A percentile compares a stretch with the other conserved stretches of the same genome.
These are phyloP conservation scores for Thymallus thymallus DNA, from an alignment of 2,113 vertebrate species.

Conservation along the genomic window DNA sequence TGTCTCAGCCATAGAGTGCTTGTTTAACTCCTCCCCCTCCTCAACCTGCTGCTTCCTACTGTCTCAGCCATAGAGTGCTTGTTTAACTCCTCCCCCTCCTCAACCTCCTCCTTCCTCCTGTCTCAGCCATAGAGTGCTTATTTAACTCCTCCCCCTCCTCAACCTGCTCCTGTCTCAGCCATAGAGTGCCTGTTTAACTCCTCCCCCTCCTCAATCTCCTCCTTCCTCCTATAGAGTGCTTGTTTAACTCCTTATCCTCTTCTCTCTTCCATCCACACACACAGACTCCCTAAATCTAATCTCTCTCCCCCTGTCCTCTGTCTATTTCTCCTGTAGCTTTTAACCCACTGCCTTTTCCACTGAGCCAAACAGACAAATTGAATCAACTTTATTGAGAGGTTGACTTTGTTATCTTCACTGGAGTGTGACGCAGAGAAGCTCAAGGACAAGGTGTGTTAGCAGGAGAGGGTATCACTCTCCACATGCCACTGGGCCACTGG, in stretches of 20 bases:
- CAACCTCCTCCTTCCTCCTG: too few relatives aligned
- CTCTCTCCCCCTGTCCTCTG: slow-evolving; percentile 1
- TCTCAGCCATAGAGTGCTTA: too few relatives aligned
- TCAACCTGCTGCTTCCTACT: too few relatives aligned
- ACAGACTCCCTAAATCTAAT: not conserved
- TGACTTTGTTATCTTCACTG: not conserved
- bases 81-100: too few relatives aligned
- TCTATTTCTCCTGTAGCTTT: not conserved
- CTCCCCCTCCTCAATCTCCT: not conserved
- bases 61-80: too few relatives aligned
- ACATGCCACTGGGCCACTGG: not conserved
- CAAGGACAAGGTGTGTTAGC: slow-evolving; percentile 4
- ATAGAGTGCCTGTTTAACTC: too few relatives aligned
- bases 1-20: too few relatives aligned
- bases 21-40: too few relatives aligned
- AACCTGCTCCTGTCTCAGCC: too few relatives aligned
- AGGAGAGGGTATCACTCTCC: not conserved
- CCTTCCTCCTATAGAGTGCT: not conserved
- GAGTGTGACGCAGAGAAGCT: not conserved
- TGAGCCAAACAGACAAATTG: slow-evolving; percentile 2
- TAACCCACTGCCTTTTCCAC: not conserved
- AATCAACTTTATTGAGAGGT: not conserved
- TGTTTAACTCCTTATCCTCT: not conserved
- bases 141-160: too few relatives aligned
- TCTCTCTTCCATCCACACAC: not conserved